Base-by-base conservation (phyloP, 2,797 vertebrate genomes). In the Lagorchestes hirsutus region DNA sequence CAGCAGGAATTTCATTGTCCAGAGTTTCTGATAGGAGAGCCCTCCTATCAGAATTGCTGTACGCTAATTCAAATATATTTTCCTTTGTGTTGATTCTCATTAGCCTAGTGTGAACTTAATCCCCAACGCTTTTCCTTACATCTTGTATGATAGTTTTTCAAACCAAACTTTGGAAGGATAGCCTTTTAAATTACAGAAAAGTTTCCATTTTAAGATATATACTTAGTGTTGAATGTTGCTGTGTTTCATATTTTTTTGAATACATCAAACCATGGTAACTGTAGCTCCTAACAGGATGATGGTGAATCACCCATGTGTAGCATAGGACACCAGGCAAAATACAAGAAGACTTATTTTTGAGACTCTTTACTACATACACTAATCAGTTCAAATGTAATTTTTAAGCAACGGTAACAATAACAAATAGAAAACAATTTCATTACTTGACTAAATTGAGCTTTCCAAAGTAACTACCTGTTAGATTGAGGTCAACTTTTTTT, bases 141-240 rank as follows among this genome's bases (percentile, higher is more conserved):
- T 10, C 90, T 62, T 93, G 92, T 54, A 3, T 34, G 93, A 93
- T 58, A 95, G 14, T 95, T 91, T 97, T 97, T 92, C 94, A 96
- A 96, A 96, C 92, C 11, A 31, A 1, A 92, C 91, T 97, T 98
- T 95, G 90, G 93, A 97, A 97, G 50, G 90, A 31, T 34, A 93
- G 4, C 10, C 8, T 97, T 95, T 31, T 82, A 55, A 29, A 90
- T 95, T 97, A 87, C 93, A 95, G 90, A 94, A 10, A 91, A 92
- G 82, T 62, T 96, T 93, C 1, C 5, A 90, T 95, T 93, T 46
- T 27, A 82, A 91, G 67, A 54, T 92, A 67, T 22, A 87, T 22
- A 40, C 74, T 91, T 95, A 95, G 3, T 56, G 52, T 91, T 95
- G 18, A 46, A 46, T 46, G 46, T 82, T 46, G 74, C 40, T 82